Evolutionary conservation across 2,888 invertebrate species (phyloP).

Genomic region (Hylaea fasciaria): DNA sequence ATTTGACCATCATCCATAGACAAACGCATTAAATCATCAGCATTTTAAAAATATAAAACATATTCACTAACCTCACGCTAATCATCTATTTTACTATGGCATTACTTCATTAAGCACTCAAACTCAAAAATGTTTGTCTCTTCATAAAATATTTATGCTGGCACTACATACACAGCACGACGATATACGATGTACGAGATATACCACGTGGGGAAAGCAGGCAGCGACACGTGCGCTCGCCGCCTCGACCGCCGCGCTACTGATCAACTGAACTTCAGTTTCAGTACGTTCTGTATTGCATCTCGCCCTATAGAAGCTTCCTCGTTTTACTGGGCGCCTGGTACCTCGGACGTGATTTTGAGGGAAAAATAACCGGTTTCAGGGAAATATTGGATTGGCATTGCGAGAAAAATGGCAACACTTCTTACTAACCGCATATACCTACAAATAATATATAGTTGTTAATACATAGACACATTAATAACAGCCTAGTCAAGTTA

Average conservation of each 20-base stretch:
- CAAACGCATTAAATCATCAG: too few species aligned
- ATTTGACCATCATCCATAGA: too few species aligned
- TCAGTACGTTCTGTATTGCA: constrained; percentile 59
- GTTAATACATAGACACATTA: too few species aligned
- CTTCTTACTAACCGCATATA: too few species aligned
- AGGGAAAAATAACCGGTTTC: constrained; percentile 49
- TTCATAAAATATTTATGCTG: constrained; percentile 35
- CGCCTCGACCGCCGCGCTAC: constrained; percentile 70
- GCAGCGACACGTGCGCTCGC: constrained; percentile 60
- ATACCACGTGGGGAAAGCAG: constrained; percentile 29
- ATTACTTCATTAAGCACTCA: constrained; percentile 33
- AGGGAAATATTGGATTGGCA: constrained; percentile 40
- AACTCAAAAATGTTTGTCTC: constrained; percentile 26
- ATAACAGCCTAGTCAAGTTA: background rate
- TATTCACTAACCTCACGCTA: constrained; percentile 38
- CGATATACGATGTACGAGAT: constrained; percentile 30
- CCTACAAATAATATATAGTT: too few species aligned
- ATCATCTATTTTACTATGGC: constrained; percentile 31
- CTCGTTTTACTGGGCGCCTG: constrained; percentile 61
- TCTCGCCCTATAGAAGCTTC: constrained; percentile 61
- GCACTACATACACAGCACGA: constrained; percentile 44
- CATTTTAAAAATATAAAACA: too few species aligned
- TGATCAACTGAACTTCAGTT: constrained; percentile 64
- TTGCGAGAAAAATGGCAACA: background rate
- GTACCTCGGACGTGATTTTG: constrained; percentile 55